phyloP scores from a whole-genome alignment of 1,140 invertebrate species.

The Eriocheir sinensis region DNA sequence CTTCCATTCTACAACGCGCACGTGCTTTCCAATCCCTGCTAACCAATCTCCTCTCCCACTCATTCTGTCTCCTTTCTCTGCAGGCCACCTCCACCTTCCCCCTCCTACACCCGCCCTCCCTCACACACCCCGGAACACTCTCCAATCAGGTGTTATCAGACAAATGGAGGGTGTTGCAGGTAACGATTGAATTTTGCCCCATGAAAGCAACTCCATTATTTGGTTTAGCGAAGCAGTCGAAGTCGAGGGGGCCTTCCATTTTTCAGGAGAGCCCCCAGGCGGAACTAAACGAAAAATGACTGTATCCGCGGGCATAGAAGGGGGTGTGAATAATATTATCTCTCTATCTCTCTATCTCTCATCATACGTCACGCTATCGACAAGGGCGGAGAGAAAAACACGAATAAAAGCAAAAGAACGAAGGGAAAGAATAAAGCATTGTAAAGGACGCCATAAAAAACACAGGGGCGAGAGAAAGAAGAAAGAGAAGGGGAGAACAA shows the following conservation, averaged over 20 bases:
- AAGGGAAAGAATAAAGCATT: background rate
- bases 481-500: constrained; percentile 13
- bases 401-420: background rate
- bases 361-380: background rate
- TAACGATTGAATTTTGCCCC: constrained; percentile 45
- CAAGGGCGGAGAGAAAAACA: background rate
- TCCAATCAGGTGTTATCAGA: constrained; percentile 42
- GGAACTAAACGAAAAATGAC: background rate
- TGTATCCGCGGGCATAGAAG: background rate
- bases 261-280: background rate
- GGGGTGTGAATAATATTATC: background rate
- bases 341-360: background rate
- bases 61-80: too few species aligned
- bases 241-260: background rate
- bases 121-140: background rate
- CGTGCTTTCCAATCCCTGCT: background rate
- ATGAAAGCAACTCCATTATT: constrained; percentile 53
- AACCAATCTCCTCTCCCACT: background rate
- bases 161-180: constrained; percentile 29
- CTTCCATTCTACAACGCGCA: too few species aligned
- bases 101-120: background rate
- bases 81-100: background rate
- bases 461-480: constrained; percentile 17
- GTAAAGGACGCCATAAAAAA: background rate
- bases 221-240: background rate